Percentiles rank a stretch among this genome's conserved stretches.
Evolutionary conservation across 2,888 invertebrate species (phyloP).

Genomic region (Sepiola atlantica): DNA sequence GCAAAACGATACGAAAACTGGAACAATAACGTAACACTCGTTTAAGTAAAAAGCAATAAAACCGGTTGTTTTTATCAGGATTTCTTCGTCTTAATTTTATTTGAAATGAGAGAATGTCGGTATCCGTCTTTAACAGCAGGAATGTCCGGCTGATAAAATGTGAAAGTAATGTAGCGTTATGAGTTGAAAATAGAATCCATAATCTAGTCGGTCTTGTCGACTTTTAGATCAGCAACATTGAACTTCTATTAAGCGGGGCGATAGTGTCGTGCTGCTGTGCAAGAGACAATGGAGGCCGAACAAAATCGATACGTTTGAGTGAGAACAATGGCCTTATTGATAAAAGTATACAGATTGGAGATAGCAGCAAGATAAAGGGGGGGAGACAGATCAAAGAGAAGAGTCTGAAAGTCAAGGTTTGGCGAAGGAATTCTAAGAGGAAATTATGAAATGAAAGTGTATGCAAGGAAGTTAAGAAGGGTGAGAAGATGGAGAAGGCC

Average conservation of each 20-base stretch:
- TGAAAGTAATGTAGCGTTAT: neutral
- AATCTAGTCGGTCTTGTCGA: neutral
- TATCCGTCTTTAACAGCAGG: neutral
- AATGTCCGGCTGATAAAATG: neutral
- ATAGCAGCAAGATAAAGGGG: no score
- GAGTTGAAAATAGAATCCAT: neutral
- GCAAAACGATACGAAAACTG: no score
- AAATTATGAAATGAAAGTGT: neutral
- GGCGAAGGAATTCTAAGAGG: neutral
- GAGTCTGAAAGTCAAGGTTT: neutral
- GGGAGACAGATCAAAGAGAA: neutral
- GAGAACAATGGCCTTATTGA: neutral
- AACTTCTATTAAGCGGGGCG: neutral
- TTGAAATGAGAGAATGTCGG: neutral
- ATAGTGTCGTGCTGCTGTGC: neutral
- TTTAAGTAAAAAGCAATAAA: neutral
- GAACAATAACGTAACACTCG: no score
- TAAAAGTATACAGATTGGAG: neutral
- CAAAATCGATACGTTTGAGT: neutral
- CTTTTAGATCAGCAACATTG: neutral
- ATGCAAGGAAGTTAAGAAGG: neutral
- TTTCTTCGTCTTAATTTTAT: neutral
- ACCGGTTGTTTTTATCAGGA: neutral
- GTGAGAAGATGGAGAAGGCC: neutral
- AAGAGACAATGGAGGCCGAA: neutral